Conservation (phyloP, 2,797 vertebrate genomes). For the Serranus cabrilla region DNA sequence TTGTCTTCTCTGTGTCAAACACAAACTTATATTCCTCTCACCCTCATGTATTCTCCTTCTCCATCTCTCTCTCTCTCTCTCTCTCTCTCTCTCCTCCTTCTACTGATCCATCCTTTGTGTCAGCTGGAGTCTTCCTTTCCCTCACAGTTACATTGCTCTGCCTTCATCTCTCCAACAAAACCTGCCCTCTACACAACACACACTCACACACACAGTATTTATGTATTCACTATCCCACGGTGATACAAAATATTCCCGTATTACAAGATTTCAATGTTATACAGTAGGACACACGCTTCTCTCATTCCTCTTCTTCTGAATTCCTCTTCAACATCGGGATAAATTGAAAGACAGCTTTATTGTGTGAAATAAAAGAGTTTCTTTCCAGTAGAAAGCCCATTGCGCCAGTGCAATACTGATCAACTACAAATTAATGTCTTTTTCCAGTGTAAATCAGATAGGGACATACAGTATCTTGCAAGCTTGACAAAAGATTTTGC, state of each 20-base stretch:
- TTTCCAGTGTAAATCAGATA: constrained; percentile 44
- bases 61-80: neutral
- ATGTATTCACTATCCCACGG: constrained; percentile 25
- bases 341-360: constrained; percentile 6
- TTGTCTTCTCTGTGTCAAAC: neutral
- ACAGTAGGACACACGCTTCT: constrained; percentile 4
- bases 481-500: constrained; percentile 58
- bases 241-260: constrained; percentile 17
- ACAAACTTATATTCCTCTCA: constrained; percentile 19
- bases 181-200: constrained; percentile 5
- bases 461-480: constrained; percentile 13
- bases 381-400: neutral
- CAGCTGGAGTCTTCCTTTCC: constrained; percentile 21
- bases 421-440: constrained; percentile 16
- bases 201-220: constrained; percentile 26
- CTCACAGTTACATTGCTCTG: constrained; percentile 3
- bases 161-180: constrained; percentile 24
- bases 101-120: constrained; percentile 32
- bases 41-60: constrained; percentile 23
- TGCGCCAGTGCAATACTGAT: constrained; percentile 30
- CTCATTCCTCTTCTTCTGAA: neutral
- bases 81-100: constrained; percentile 9
- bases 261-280: constrained; percentile 5
- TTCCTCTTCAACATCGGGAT: constrained; percentile 7
- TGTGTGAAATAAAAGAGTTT: constrained; percentile 3